These are phyloP conservation scores for Zeuzera pyrina DNA, from an alignment of 2,888 invertebrate species.

Conservation along the genomic window DNA sequence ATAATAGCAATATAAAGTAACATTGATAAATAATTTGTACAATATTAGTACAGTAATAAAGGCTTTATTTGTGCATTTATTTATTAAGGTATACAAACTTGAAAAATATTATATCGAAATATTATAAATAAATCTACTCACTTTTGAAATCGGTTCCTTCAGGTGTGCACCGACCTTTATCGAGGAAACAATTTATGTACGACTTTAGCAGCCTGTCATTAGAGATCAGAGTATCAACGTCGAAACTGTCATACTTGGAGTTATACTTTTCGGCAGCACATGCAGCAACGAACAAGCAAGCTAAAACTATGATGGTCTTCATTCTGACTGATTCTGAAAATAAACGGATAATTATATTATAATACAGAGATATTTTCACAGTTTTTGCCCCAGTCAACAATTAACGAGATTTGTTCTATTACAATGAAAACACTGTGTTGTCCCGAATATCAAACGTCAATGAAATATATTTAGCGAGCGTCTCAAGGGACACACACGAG, in stretches of 20 bases:
- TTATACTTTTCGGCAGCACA: slow-evolving; percentile 72
- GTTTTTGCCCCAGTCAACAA: no score
- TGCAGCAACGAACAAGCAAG: slow-evolving; percentile 40
- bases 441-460: slow-evolving; percentile 30
- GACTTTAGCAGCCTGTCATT: slow-evolving; percentile 80
- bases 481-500: slow-evolving; percentile 31
- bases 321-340: slow-evolving; percentile 31
- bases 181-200: slow-evolving; percentile 81
- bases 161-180: slow-evolving; percentile 78
- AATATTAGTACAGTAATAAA: no score
- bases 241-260: slow-evolving; percentile 81
- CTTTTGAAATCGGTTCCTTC: slow-evolving; percentile 82
- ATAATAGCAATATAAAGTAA: no score
- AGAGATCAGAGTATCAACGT: slow-evolving; percentile 78
- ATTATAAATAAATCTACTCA: slow-evolving; percentile 53
- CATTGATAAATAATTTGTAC: no score
- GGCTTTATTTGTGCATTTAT: no score
- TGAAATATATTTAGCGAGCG: slow-evolving; percentile 25
- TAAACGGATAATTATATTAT: not conserved
- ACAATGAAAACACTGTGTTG: slow-evolving; percentile 10
- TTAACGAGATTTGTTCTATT: not conserved
- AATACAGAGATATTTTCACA: no score
- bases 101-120: not conserved
- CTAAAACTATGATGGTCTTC: slow-evolving; percentile 41
- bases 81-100: no score